phyloP scores from a whole-genome alignment of 2,113 vertebrate genomes.

The Heterotis niloticus region DNA sequence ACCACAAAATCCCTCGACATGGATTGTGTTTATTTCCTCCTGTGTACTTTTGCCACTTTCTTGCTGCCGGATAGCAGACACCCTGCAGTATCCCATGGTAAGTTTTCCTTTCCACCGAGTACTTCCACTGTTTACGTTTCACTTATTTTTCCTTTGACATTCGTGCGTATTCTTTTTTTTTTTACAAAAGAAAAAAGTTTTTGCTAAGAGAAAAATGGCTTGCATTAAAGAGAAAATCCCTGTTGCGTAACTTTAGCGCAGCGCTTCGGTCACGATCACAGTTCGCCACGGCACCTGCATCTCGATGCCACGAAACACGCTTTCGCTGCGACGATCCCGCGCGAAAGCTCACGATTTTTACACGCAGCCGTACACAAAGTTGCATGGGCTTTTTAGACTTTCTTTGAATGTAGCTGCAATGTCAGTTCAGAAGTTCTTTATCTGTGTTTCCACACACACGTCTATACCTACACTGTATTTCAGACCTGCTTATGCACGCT shows the following conservation, averaged over 20 bases:
- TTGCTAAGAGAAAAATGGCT: not conserved
- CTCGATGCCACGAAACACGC: not conserved
- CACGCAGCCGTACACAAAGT: no score
- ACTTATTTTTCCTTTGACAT: not conserved
- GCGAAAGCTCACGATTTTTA: no score
- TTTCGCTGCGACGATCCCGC: no score
- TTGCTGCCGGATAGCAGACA: slow-evolving; percentile 56
- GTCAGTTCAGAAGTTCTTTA: no score
- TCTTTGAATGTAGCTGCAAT: no score
- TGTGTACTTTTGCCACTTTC: slow-evolving; percentile 59
- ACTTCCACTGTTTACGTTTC: not conserved
- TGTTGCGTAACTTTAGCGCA: not conserved
- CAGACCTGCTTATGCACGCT: not conserved
- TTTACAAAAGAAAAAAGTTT: not conserved
- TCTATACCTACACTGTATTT: slow-evolving; percentile 3
- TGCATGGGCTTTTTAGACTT: no score
- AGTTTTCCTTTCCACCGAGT: slow-evolving; percentile 27
- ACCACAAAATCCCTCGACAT: slow-evolving; percentile 47
- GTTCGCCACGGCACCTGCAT: not conserved
- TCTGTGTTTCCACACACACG: not conserved
- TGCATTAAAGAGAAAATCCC: not conserved
- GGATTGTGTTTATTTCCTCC: slow-evolving; percentile 63
- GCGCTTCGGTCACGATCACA: not conserved
- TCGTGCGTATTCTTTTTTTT: no score
- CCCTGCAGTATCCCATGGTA: slow-evolving; percentile 61